These are phyloP conservation scores for Meandrusa payeni DNA, from an alignment of 2,888 invertebrate species.

Conservation along the genomic window DNA sequence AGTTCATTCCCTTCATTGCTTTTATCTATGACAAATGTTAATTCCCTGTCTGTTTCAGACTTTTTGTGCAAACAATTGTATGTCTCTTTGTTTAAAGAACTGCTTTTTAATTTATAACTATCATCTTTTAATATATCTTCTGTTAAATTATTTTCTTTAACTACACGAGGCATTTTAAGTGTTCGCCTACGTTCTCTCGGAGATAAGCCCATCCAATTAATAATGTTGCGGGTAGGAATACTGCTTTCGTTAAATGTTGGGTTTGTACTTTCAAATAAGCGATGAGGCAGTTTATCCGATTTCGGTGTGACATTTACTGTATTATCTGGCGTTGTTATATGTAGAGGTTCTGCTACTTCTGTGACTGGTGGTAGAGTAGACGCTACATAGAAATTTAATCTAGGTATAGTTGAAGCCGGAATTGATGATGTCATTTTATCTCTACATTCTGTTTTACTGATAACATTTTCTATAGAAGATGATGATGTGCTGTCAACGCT, in stretches of 20 bases:
- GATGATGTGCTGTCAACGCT: constrained; percentile 40
- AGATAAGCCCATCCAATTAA: constrained; percentile 54
- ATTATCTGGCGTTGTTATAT: too few species aligned
- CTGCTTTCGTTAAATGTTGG: too few species aligned
- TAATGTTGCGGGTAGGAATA: constrained; percentile 30
- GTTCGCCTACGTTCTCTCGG: constrained; percentile 49
- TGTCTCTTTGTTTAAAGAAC: background rate
- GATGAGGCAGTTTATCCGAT: too few species aligned
- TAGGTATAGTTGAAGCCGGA: constrained; percentile 47
- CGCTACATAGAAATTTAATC: constrained; percentile 48
- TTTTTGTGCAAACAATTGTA: background rate
- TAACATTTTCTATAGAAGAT: constrained; percentile 39
- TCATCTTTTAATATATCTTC: constrained; percentile 19
- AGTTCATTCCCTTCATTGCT: constrained; percentile 6
- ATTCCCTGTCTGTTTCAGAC: background rate
- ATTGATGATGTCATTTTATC: constrained; percentile 50
- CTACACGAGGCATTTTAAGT: constrained; percentile 29
- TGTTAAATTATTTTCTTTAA: constrained; percentile 19
- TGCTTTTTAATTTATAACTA: background rate
- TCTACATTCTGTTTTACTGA: constrained; percentile 23
- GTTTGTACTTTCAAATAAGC: too few species aligned
- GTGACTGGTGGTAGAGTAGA: constrained; percentile 60
- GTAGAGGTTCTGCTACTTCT: constrained; percentile 54
- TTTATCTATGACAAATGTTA: constrained; percentile 15
- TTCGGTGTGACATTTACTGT: too few species aligned